Evolutionary conservation across 2,113 vertebrate species (phyloP).

Genomic region (Etheostoma spectabile): DNA sequence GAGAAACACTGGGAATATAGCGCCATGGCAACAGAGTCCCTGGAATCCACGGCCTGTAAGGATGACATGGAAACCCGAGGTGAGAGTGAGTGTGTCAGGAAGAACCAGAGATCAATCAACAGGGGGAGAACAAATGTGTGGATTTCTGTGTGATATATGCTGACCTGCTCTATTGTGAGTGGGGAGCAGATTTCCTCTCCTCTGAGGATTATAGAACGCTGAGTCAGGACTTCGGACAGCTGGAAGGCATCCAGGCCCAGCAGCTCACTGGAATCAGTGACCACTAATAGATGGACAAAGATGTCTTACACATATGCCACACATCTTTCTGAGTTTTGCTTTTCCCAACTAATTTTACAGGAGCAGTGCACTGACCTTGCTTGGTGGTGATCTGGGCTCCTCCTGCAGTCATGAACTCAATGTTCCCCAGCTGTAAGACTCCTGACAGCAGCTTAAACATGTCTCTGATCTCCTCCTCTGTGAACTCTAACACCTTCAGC

Average conservation of each 20-base stretch:
- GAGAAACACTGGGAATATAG: slow-evolving; percentile 95
- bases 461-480: slow-evolving; percentile 91
- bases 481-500: slow-evolving; percentile 90
- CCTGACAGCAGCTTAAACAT: slow-evolving; percentile 93
- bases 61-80: slow-evolving; percentile 1
- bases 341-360: background rate
- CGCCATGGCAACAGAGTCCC: slow-evolving; percentile 93
- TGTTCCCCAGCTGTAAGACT: slow-evolving; percentile 91
- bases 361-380: slow-evolving; percentile 80
- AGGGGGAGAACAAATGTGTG: background rate
- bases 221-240: slow-evolving; percentile 92
- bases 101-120: background rate
- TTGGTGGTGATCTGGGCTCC: slow-evolving; percentile 93
- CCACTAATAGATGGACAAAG: slow-evolving; percentile 80
- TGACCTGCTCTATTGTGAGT: slow-evolving; percentile 92
- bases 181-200: slow-evolving; percentile 96
- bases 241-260: slow-evolving; percentile 92
- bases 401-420: slow-evolving; percentile 94
- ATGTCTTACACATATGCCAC: background rate
- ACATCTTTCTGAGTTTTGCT: background rate
- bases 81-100: background rate
- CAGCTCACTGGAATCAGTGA: slow-evolving; percentile 89
- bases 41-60: slow-evolving; percentile 90
- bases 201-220: slow-evolving; percentile 93
- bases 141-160: background rate